Evolutionary conservation across 92 coral and sea anemone species (phyloP).

Genomic region (Epizoanthus illoricatus): DNA sequence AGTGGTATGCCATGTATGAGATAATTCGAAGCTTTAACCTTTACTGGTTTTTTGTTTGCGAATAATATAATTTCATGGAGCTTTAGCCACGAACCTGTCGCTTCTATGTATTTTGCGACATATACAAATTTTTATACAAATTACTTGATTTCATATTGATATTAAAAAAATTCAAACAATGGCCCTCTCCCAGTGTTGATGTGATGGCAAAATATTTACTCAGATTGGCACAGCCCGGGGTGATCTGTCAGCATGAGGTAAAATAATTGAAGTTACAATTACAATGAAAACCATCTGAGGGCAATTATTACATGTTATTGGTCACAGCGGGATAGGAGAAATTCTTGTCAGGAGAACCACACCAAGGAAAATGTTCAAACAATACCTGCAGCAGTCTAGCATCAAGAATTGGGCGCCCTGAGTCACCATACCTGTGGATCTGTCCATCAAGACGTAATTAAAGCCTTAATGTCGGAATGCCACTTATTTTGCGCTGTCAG

Average conservation of each 20-base stretch:
- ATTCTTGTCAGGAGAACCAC: background rate
- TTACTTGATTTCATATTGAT: constrained; percentile 15
- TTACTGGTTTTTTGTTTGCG: background rate
- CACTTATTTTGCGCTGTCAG: constrained; percentile 27
- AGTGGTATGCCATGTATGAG: background rate
- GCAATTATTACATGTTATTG: background rate
- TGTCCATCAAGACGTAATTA: constrained; percentile 38
- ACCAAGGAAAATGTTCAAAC: background rate
- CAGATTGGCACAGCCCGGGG: constrained; percentile 13
- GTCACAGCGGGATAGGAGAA: constrained; percentile 1
- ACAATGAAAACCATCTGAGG: background rate
- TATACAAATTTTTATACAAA: constrained; percentile 11
- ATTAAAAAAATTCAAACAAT: constrained; percentile 29
- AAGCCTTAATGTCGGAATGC: constrained; percentile 25
- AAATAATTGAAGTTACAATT: background rate
- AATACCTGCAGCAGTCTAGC: background rate
- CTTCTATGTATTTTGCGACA: background rate
- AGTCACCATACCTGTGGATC: background rate
- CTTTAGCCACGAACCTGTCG: background rate
- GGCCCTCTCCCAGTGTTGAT: constrained; percentile 30
- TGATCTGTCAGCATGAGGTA: background rate
- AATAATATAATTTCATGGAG: background rate
- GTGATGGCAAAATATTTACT: constrained; percentile 35
- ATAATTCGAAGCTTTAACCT: background rate
- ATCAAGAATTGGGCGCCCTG: background rate